Evolutionary conservation across 2,113 vertebrate species (phyloP), one percentile per base, ranked within the genome.

Genomic region (Sakesphorus luctuosus): DNA sequence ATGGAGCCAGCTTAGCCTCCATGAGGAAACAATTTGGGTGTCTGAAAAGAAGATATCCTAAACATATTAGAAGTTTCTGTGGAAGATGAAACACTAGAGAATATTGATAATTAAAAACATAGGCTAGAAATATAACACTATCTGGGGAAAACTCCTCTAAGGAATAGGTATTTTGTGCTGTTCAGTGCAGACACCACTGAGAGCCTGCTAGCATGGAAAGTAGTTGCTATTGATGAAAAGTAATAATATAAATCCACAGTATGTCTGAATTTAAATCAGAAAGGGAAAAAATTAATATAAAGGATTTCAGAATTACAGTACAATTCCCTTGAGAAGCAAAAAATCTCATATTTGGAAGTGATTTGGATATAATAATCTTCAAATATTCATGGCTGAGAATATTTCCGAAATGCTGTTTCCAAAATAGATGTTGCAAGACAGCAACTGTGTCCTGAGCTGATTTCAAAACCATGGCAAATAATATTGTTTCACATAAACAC

Each of bases 401-500:
- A 18, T 83, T 93, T 87, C 86, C 68, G 74, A 95, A 96, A 87
- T 83, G 43, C 66, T 71, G 21, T 71, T 97, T 96, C 94, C 94
- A 96, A 95, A 97, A 97, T 90, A 97, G 95, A 93, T 87, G 75
- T 91, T 62, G 61, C 1, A 18, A 93, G 92, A 79, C 68, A 95
- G 66, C 47, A 49, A 74, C 88, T 75, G 63, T 88, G 89, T 96
- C 83, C 62, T 82, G 56, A 85, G 85, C 84, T 75, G 76, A 68
- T 89, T 92, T 91, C 44, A 90, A 78, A 91, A 92, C 69, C 82
- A 90, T 58, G 62, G 80, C 87, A 97, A 97, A 95, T 66, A 87
- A 95, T 88, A 25, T 92, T 96, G 93, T 93, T 93, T 96, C 89
- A 90, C 79, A 91, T 91, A 97, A 97, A 97, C 83, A 74, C 44